Conservation (phyloP, 2,797 vertebrate genomes). For the Tragelaphus oryx region DNA sequence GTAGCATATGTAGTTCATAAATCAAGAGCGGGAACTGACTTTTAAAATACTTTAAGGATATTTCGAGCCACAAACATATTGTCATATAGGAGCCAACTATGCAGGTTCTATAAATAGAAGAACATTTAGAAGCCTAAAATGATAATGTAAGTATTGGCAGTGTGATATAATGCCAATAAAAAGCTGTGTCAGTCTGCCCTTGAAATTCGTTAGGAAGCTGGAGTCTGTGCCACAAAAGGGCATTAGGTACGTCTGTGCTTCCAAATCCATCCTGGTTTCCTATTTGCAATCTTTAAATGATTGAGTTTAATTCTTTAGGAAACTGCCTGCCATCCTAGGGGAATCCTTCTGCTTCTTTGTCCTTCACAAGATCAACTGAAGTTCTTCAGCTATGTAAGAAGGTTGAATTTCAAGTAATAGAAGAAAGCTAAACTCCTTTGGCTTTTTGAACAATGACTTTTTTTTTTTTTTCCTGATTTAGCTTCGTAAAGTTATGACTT, state of each 20-base stretch:
- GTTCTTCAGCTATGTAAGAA: not conserved
- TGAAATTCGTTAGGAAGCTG: not conserved
- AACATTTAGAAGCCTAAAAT: conserved; percentile 45
- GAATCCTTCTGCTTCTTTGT: not conserved
- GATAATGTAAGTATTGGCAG: not conserved
- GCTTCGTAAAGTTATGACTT: not conserved
- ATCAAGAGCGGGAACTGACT: conserved; percentile 21
- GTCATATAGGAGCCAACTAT: conserved; percentile 39
- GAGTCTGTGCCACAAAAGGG: not conserved
- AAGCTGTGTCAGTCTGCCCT: not conserved
- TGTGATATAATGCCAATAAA: not conserved
- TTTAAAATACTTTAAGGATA: conserved; percentile 11
- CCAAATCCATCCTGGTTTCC: not conserved
- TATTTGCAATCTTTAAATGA: conserved; percentile 40
- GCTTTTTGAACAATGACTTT: not conserved
- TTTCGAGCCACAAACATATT: conserved; percentile 24
- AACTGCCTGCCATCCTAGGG: not conserved
- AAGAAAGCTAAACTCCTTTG: conserved; percentile 10
- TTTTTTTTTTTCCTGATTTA: not conserved
- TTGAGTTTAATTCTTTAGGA: conserved; percentile 31
- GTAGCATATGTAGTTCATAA: conserved; percentile 38
- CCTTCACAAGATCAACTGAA: conserved; percentile 28
- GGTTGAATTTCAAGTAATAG: not conserved
- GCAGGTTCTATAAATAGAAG: conserved; percentile 47
- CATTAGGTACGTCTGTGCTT: not conserved